Evolutionary conservation across 2,797 vertebrate genomes (phyloP).

Genomic region (Propithecus perrieri): DNA sequence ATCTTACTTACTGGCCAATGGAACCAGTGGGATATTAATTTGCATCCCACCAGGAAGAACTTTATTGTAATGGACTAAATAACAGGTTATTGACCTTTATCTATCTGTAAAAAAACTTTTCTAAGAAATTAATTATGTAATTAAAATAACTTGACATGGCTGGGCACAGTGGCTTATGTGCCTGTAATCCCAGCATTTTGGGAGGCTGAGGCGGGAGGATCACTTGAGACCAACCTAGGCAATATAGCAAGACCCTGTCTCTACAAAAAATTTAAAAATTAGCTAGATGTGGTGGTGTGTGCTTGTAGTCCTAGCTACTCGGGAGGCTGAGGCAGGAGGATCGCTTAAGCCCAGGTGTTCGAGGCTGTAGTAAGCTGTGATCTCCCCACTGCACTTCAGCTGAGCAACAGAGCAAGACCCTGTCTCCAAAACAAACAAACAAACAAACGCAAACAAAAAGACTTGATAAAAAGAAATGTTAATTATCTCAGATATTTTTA

Average conservation of each 20-base stretch:
- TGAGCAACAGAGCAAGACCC: neutral
- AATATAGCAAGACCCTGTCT: neutral
- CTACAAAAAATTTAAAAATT: neutral
- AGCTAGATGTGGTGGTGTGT: neutral
- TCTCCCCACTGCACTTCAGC: neutral
- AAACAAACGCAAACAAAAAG: neutral
- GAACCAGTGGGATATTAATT: neutral
- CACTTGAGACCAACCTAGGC: neutral
- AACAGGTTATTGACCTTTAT: constrained; percentile 11
- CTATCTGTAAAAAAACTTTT: constrained; percentile 26
- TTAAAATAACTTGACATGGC: constrained; percentile 30
- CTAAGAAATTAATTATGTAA: constrained; percentile 12
- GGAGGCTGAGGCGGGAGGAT: neutral
- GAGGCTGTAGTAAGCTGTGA: neutral
- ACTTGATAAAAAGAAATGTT: neutral
- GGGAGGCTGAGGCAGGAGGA: neutral
- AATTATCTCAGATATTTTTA: constrained; percentile 17
- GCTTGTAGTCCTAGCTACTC: neutral
- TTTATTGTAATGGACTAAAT: neutral
- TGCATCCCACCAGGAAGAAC: constrained; percentile 23
- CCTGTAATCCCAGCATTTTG: neutral
- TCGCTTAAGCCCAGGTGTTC: neutral
- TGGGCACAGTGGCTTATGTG: neutral
- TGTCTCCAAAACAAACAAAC: neutral
- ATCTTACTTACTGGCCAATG: neutral